Conservation (phyloP, 2,797 vertebrate genomes). For the Falco concolor region DNA sequence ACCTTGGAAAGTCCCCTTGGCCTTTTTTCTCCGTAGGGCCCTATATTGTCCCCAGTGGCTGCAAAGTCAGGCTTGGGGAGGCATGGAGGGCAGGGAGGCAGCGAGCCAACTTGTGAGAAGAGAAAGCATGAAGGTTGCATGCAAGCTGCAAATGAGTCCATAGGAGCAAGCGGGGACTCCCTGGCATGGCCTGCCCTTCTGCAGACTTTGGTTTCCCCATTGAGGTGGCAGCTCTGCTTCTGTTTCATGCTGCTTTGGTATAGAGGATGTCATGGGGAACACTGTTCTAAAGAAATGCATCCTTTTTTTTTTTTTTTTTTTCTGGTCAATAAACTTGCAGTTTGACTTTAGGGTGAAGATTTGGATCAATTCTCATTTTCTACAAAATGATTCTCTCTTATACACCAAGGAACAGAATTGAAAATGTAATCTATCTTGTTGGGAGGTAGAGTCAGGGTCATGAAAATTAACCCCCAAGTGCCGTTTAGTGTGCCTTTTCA, state of each 20-base stretch:
- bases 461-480: constrained; percentile 51
- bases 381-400: constrained; percentile 54
- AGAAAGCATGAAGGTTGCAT: background rate
- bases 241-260: background rate
- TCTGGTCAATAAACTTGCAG: constrained; percentile 49
- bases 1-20: background rate
- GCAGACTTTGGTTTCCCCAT: background rate
- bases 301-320: background rate
- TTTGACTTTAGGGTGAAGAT: constrained; percentile 58
- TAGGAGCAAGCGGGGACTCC: background rate
- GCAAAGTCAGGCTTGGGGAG: background rate
- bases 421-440: constrained; percentile 64
- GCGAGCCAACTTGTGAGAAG: background rate
- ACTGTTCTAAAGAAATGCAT: background rate
- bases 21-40: background rate
- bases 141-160: background rate
- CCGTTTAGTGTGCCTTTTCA: constrained; percentile 11
- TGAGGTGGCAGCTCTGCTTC: background rate
- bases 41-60: background rate
- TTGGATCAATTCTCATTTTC: constrained; percentile 69
- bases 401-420: constrained; percentile 45
- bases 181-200: background rate
- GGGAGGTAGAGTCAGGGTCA: constrained; percentile 47
- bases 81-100: background rate
- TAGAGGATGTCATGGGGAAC: background rate